A percentile compares a stretch with the other conserved stretches of the same genome.
Evolutionary conservation across 2,113 vertebrate species (phyloP).

Genomic region (Otocyon megalotis): DNA sequence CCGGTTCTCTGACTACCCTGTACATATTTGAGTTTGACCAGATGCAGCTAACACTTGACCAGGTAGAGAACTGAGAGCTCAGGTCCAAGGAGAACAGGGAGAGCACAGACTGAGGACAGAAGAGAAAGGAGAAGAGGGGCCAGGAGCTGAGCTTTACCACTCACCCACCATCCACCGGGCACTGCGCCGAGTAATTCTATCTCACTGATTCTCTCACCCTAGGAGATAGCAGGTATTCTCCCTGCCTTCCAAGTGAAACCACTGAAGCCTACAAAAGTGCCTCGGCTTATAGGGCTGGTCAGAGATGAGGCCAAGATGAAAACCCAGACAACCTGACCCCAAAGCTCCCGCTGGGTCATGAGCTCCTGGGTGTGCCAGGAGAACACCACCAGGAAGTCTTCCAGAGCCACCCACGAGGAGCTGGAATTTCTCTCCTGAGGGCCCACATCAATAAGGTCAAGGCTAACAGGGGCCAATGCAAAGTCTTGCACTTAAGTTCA

Average conservation of each 20-base stretch:
- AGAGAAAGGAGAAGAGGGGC: neutral
- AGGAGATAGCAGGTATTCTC: accelerated
- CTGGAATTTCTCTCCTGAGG: neutral
- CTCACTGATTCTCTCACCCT: neutral
- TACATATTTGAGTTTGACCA: neutral
- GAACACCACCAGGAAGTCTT: neutral
- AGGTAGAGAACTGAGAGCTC: neutral
- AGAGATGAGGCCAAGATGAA: neutral
- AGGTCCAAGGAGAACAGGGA: neutral
- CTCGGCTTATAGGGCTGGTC: neutral
- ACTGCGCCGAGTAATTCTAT: neutral
- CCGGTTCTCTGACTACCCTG: neutral
- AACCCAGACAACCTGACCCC: neutral
- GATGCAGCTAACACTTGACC: neutral
- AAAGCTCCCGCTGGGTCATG: neutral
- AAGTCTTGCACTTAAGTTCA: neutral
- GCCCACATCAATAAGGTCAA: neutral
- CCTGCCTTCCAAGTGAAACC: neutral
- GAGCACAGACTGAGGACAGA: neutral
- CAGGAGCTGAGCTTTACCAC: accelerated
- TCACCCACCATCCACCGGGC: neutral
- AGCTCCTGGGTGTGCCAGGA: neutral
- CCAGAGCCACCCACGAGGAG: neutral
- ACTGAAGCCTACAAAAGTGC: neutral
- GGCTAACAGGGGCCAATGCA: neutral